Evolutionary conservation across 2,888 invertebrate genomes (phyloP), one percentile per base, ranked within the genome.

Genomic region (Parochlus steinenii): DNA sequence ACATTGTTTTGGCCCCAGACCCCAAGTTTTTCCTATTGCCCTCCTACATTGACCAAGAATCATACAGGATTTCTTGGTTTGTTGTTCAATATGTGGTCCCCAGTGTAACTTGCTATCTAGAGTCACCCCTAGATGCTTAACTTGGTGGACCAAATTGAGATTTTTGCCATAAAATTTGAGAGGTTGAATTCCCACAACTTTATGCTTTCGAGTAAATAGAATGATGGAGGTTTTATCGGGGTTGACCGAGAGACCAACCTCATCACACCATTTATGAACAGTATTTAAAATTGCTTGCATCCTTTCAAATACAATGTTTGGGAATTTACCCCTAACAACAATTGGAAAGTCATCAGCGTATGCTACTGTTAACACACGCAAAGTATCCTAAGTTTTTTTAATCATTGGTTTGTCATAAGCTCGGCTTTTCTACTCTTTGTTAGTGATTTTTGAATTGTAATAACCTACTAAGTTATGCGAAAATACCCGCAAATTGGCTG

Each of bases 311-410:
- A 33, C 19, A 4, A 24, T 24, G 22, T 29, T 24, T 4, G 11
- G 15, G n/a, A 14, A 16, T 11, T 17, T 33, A 4, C 24, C 32
- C 3, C 5, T 23, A 3, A 16, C 16, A 4, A 23, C 3, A 17
- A 33, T 16, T 4, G 11, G n/a, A 16, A 33, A 2, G 18, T 33
- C 32, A 20, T 33, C 32, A 2, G 32, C 16, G 16, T 29, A 22
- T 5, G 14, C 19, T 23, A 10, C 3, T 19, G 30, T 16, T 4
- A 5, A n/a, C 5, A 4, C 3, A 17, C 19, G 4, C 3, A 8
- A 14, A 3, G 19, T 4, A 10, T 41, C 35, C 4, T 46, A 40
- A 29, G 34, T 15, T 3, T n/a, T n/a, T n/a, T n/a, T n/a, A n/a
- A n/a, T n/a, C n/a, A n/a, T n/a, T n/a, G n/a, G n/a, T n/a, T n/a